These are phyloP conservation scores for Pardalotus punctatus DNA, from an alignment of 2,113 vertebrate genomes.

Conservation along the genomic window DNA sequence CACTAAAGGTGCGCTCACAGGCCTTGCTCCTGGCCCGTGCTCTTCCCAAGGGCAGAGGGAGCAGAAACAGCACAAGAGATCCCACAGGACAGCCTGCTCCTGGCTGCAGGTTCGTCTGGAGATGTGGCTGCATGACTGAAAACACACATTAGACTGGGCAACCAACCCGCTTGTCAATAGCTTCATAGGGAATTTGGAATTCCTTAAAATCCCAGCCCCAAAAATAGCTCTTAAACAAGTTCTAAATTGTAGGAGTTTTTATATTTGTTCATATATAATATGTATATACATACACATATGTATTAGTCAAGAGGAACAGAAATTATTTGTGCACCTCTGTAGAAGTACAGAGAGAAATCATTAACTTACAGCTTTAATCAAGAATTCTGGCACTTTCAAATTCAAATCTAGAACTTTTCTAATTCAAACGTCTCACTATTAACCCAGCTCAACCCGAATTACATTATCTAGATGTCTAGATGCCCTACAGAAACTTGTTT, in stretches of 20 bases:
- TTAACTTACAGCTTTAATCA: neutral
- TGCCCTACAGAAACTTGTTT: neutral
- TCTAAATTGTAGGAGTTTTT: neutral
- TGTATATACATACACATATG: neutral
- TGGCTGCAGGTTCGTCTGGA: neutral
- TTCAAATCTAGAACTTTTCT: neutral
- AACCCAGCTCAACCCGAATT: neutral
- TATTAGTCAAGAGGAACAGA: fast-evolving
- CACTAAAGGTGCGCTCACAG: neutral
- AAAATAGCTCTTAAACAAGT: neutral
- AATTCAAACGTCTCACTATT: neutral
- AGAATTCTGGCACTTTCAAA: neutral
- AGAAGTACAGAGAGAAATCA: neutral
- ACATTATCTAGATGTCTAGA: neutral
- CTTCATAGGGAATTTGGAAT: neutral
- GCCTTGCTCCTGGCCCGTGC: neutral
- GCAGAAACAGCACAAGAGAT: neutral
- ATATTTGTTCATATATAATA: neutral
- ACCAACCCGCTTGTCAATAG: neutral
- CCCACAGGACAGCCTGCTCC: neutral
- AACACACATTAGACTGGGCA: neutral
- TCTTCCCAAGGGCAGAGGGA: neutral
- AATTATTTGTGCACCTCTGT: neutral
- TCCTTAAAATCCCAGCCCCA: neutral
- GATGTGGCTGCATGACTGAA: neutral